phyloP scores from a whole-genome alignment of 1,140 invertebrate species.

The Brachionus calyciflorus region DNA sequence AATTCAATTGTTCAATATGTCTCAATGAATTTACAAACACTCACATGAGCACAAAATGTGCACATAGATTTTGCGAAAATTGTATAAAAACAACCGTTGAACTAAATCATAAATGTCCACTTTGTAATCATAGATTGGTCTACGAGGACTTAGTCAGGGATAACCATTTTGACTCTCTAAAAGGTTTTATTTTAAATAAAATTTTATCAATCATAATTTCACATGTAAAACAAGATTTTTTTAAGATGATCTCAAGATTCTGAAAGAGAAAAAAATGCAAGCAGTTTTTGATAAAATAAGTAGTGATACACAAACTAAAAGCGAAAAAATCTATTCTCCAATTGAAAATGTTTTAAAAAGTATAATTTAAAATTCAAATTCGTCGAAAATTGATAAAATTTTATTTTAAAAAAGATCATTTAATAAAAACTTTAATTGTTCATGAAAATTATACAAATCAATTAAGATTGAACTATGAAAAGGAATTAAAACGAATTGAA shows the following conservation, averaged over 20 bases:
- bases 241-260: slow-evolving; percentile 6
- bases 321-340: neutral
- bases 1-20: slow-evolving; percentile 28
- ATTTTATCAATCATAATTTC: neutral
- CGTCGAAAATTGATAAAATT: neutral
- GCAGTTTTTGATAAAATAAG: neutral
- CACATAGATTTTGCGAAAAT: slow-evolving; percentile 23
- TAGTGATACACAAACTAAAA: neutral
- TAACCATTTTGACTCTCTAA: slow-evolving; percentile 1
- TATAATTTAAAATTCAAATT: neutral
- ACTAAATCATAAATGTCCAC: slow-evolving; percentile 9
- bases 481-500: neutral
- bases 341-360: neutral
- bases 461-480: neutral
- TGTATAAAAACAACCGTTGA: neutral
- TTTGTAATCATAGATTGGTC: neutral
- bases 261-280: slow-evolving; percentile 39
- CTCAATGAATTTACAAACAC: slow-evolving; percentile 5
- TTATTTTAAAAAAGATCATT: neutral
- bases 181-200: neutral
- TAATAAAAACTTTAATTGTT: neutral
- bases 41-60: slow-evolving; percentile 11
- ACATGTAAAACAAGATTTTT: neutral
- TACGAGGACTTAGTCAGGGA: slow-evolving; percentile 16
- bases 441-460: slow-evolving; percentile 4